Conservation (phyloP, 1,140 invertebrate genomes). For the Gryon sp. region DNA sequence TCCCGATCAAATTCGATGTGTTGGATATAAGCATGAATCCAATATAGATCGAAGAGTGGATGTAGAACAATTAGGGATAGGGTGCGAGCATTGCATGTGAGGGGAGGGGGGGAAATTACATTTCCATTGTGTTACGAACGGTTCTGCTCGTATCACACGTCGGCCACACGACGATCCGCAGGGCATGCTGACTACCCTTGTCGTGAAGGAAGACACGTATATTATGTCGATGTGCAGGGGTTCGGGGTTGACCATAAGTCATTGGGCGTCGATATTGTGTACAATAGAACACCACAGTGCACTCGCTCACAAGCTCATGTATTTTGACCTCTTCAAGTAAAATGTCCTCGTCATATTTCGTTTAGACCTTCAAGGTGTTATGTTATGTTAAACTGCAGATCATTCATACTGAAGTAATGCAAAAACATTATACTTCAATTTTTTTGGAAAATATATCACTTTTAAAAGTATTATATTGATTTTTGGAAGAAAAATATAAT, state of each 20-base stretch:
- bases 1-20: conserved; percentile 41
- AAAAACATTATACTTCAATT: no score
- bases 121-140: conserved; percentile 71
- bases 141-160: conserved; percentile 69
- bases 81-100: conserved; percentile 1
- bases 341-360: conserved; percentile 7
- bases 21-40: conserved; percentile 51
- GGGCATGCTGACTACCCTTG: conserved; percentile 55
- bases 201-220: conserved; percentile 60
- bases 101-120: conserved; percentile 64
- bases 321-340: conserved; percentile 1
- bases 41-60: conserved; percentile 40
- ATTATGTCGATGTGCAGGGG: conserved; percentile 49
- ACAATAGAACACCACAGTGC: conserved; percentile 51
- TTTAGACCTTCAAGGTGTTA: no score
- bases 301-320: conserved; percentile 16
- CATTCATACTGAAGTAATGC: no score
- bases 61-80: conserved; percentile 53
- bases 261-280: conserved; percentile 72
- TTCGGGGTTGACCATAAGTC: conserved; percentile 69
- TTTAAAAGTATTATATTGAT: no score
- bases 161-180: conserved; percentile 56
- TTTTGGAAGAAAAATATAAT: no score
- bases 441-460: no score
- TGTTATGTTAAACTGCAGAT: no score